phyloP scores from a whole-genome alignment of 2,113 vertebrate genomes.

The Sinosuthora webbiana region DNA sequence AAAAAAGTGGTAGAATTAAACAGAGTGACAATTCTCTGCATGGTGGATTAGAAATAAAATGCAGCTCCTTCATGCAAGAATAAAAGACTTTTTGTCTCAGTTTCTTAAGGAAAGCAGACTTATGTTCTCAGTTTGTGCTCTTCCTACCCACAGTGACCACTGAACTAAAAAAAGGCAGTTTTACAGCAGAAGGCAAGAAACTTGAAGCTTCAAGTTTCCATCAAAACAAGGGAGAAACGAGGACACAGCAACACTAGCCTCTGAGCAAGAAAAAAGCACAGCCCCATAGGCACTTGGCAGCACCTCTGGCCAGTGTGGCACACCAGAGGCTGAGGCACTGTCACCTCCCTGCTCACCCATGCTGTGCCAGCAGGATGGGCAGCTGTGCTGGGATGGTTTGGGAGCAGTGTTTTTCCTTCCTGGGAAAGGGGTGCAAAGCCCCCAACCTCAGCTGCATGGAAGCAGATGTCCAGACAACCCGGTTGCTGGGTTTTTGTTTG shows the following conservation, averaged over 20 bases:
- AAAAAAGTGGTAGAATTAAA: neutral
- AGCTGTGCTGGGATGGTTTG: fast-evolving
- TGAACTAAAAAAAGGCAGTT: neutral
- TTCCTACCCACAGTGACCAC: neutral
- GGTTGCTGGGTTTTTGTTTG: neutral
- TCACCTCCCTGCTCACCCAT: neutral
- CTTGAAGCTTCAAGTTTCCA: neutral
- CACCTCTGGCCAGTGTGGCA: neutral
- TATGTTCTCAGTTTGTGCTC: neutral
- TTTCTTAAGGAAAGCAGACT: neutral
- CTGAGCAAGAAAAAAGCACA: neutral
- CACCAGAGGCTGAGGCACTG: too few species aligned
- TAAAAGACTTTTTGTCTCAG: neutral
- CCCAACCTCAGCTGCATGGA: fast-evolving
- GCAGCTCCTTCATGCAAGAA: neutral
- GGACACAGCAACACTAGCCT: neutral
- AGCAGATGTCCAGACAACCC: neutral
- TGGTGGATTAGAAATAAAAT: neutral
- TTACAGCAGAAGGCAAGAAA: neutral
- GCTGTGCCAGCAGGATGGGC: neutral
- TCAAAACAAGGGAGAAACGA: neutral
- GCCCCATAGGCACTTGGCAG: neutral
- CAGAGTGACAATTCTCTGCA: neutral
- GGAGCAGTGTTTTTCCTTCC: neutral
- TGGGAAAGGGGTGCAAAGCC: neutral